Conservation (phyloP, 2,888 invertebrate genomes). For the Helobdella robusta region DNA sequence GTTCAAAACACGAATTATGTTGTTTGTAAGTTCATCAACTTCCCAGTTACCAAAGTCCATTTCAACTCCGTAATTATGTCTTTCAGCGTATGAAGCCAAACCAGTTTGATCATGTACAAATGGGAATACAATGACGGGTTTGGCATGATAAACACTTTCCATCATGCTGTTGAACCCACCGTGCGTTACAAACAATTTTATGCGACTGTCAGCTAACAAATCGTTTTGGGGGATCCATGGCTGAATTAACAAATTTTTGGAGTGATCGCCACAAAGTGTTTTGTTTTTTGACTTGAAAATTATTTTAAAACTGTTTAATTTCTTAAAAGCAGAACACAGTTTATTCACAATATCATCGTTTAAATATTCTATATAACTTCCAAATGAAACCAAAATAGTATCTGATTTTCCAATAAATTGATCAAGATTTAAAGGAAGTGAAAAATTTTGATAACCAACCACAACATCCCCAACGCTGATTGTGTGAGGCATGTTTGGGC, state of each 20-base stretch:
- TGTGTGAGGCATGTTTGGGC: conserved; percentile 23
- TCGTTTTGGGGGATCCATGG: conserved; percentile 30
- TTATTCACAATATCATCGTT: conserved; percentile 15
- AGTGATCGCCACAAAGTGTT: neutral
- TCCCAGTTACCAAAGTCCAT: conserved; percentile 25
- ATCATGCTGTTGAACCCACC: conserved; percentile 26
- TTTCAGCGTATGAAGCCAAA: conserved; percentile 14
- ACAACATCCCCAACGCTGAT: conserved; percentile 23
- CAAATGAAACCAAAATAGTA: conserved; percentile 26
- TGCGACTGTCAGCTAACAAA: conserved; percentile 24
- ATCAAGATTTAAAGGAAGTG: conserved; percentile 12
- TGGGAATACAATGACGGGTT: conserved; percentile 27
- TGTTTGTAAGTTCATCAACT: conserved; percentile 20
- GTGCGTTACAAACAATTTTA: conserved; percentile 25
- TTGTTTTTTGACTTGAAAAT: conserved; percentile 20
- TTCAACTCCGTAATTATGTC: conserved; percentile 21
- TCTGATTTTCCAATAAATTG: conserved; percentile 6
- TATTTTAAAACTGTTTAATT: conserved; percentile 9
- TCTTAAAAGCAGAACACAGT: conserved; percentile 24
- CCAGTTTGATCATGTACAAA: conserved; percentile 22
- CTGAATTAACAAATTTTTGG: conserved; percentile 10
- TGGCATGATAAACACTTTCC: conserved; percentile 26
- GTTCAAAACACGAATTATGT: conserved; percentile 5
- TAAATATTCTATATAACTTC: conserved; percentile 26
- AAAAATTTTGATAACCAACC: neutral